Percentiles rank a stretch among this genome's conserved stretches.
phyloP scores from a whole-genome alignment of 2,888 invertebrate species.

The Phaedon cochleariae region DNA sequence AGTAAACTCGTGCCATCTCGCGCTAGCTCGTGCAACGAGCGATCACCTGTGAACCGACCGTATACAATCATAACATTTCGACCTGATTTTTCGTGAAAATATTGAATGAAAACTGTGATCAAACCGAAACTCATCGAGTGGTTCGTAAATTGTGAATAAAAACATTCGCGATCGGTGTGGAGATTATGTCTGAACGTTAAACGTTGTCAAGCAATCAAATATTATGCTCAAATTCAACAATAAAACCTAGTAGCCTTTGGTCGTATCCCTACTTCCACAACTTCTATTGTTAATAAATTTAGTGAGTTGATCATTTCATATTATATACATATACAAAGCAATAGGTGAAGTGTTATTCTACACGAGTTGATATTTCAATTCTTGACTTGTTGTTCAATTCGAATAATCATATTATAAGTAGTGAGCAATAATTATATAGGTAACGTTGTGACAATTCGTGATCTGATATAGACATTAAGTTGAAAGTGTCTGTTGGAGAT shows the following conservation, averaged over 20 bases:
- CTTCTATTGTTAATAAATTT: not conserved
- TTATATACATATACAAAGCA: no score
- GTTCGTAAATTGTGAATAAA: not conserved
- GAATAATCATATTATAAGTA: no score
- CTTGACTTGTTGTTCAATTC: no score
- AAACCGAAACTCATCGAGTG: slow-evolving; percentile 10
- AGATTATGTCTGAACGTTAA: no score
- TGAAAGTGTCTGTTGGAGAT: no score
- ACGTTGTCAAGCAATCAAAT: slow-evolving; percentile 4
- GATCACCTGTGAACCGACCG: slow-evolving; percentile 29
- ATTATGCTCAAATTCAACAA: slow-evolving; percentile 14
- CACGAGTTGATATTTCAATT: no score
- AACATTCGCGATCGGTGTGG: not conserved
- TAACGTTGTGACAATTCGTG: no score
- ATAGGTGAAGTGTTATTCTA: no score
- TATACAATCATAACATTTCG: slow-evolving; percentile 26
- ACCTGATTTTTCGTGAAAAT: slow-evolving; percentile 28
- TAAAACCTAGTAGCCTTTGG: not conserved
- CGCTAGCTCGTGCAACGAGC: slow-evolving; percentile 9
- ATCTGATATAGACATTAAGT: no score
- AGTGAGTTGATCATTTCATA: no score
- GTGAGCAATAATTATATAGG: no score
- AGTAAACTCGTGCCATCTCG: slow-evolving; percentile 29
- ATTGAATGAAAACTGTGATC: slow-evolving; percentile 33
- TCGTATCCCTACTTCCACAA: not conserved